Evolutionary conservation across 2,888 invertebrate genomes (phyloP), one percentile per base, ranked within the genome.

Genomic region (Odontothrips loti): DNA sequence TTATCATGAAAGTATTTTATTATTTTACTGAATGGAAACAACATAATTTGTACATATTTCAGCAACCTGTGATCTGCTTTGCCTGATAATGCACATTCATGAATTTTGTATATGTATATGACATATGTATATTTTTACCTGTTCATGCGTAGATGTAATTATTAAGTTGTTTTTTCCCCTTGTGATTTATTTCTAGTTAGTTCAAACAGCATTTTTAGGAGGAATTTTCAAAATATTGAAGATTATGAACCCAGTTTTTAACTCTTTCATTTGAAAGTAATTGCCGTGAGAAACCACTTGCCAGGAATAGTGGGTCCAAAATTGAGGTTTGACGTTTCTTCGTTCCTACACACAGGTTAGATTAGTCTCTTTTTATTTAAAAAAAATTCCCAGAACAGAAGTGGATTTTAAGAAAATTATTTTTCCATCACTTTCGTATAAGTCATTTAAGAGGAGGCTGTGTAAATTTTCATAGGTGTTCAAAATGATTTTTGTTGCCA

Each of bases 41-140:
- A 27, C 23, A 27, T 75, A n/a, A 75, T 75, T 27, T 75, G 58
- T 58, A 58, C 10, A 58, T 58, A 58, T 20, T 20, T 58, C 58
- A 27, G 68, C 23, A 75, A 75, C 68, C 68, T 75, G 68, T 75
- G 68, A 75, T 75, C 68, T 75, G 68, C 27, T 75, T 23, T 75
- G 68, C 68, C 27, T 27, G 27, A 75, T 75, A 6, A 12, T 27
- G 27, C 68, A 75, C 68, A 27, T 27, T 12, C 27, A 75, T 17
- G 58, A 58, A 58, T 27, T 75, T 27, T 75, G 68, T 75, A 27
- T 27, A 11, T 75, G 68, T 75, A 27, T 27, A 11, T 23, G 58
- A 58, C 23, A 27, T 75, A 27, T 75, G 68, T 75, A 75, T 75
- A 75, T 75, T 23, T 75, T 75, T 3, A 75, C 3, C 12, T 75